Percentiles rank a stretch among this genome's conserved stretches.
These are phyloP conservation scores for Crotalus viridis DNA, from an alignment of 2,113 vertebrate genomes.

Conservation along the genomic window DNA sequence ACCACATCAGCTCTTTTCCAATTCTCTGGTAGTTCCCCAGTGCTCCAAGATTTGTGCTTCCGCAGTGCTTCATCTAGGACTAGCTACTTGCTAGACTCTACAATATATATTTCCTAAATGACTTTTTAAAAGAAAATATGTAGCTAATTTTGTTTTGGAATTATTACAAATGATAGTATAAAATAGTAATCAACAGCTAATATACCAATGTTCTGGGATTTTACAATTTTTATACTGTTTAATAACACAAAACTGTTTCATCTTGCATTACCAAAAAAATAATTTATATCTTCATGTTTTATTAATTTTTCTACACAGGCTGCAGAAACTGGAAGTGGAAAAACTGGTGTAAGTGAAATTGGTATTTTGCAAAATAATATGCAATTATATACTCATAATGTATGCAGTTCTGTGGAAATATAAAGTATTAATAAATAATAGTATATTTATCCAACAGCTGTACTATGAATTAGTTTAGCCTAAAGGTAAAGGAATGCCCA, in stretches of 20 bases:
- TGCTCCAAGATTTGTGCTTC: too few species aligned
- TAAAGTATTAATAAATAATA: not conserved
- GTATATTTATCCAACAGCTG: not conserved
- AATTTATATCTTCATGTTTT: not conserved
- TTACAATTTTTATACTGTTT: not conserved
- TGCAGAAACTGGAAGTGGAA: slow-evolving; percentile 97
- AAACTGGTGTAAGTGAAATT: slow-evolving; percentile 90
- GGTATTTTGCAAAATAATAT: slow-evolving; percentile 8
- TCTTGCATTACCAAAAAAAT: not conserved
- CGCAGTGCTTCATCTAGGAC: not conserved
- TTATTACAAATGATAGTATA: not conserved
- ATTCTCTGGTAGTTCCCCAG: too few species aligned
- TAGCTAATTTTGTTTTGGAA: not conserved
- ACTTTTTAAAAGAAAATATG: not conserved
- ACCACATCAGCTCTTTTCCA: too few species aligned
- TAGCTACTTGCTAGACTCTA: not conserved
- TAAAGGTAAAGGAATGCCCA: not conserved
- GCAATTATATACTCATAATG: not conserved
- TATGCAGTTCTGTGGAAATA: not conserved
- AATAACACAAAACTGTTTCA: not conserved
- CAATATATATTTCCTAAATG: not conserved
- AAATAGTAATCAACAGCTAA: not conserved
- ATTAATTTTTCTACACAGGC: slow-evolving; percentile 72
- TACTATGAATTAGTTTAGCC: not conserved
- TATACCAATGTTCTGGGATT: not conserved